These are phyloP conservation scores for Chondrilla cf. caribensis DNA, from an alignment of 37 sponge, comb jelly and placozoan species.

Conservation along the genomic window DNA sequence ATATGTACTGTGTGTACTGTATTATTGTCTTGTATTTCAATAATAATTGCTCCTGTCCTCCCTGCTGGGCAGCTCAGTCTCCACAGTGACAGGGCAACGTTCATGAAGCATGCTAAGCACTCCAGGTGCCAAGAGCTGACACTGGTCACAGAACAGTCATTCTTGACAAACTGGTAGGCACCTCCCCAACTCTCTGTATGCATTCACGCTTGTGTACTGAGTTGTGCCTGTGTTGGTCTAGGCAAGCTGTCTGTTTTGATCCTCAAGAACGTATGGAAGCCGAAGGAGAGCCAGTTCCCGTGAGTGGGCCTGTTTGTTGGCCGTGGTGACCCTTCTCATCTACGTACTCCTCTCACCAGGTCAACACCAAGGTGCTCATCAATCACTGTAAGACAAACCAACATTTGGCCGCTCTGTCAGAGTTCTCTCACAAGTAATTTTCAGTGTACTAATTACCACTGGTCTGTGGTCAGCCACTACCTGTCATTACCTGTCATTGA, in stretches of 20 bases:
- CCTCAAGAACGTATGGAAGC: conserved; percentile 79
- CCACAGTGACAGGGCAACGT: conserved; percentile 87
- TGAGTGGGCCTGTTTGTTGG: conserved; percentile 31
- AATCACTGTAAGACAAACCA: conserved; percentile 98
- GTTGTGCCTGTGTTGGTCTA: not conserved
- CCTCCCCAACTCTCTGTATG: no score
- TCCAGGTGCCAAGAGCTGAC: conserved; percentile 79
- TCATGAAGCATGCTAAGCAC: conserved; percentile 87
- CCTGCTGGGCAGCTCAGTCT: conserved; percentile 63
- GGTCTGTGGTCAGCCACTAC: not conserved
- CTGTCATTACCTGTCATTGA: not conserved
- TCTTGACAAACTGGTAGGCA: conserved; percentile 71
- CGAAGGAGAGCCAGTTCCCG: conserved; percentile 82
- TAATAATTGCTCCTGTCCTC: conserved; percentile 20
- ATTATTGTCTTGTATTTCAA: conserved; percentile 49
- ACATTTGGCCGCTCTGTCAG: conserved; percentile 70
- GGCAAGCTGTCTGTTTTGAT: conserved; percentile 70
- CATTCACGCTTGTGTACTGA: no score
- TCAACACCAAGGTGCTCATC: conserved; percentile 60
- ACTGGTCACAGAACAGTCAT: conserved; percentile 63
- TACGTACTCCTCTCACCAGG: conserved; percentile 27
- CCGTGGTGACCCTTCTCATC: no score
- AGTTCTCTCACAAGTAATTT: conserved; percentile 76
- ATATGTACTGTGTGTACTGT: not conserved
- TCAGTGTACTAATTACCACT: no score